phyloP scores from a whole-genome alignment of 2,888 invertebrate genomes.

The Ellobium chinense region DNA sequence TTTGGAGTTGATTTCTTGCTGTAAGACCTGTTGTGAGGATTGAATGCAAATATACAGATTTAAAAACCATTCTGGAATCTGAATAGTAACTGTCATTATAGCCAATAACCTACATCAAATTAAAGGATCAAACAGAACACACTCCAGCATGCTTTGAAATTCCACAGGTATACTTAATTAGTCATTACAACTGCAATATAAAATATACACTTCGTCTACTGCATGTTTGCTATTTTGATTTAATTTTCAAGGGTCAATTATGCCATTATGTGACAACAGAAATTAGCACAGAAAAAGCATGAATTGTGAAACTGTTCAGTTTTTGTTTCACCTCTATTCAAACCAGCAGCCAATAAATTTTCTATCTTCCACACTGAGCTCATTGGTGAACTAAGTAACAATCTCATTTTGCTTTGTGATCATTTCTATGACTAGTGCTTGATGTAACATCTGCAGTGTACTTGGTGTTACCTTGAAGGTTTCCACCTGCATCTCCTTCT shows the following conservation, averaged over 20 bases:
- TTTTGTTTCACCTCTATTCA: neutral
- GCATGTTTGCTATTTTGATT: neutral
- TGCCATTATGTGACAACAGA: too few relatives aligned
- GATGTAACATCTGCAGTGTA: too few relatives aligned
- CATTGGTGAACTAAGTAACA: too few relatives aligned
- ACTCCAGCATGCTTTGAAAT: too few relatives aligned
- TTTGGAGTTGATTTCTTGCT: slow-evolving; percentile 84
- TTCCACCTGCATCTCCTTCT: slow-evolving; percentile 88
- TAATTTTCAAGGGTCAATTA: too few relatives aligned
- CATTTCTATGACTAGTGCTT: too few relatives aligned
- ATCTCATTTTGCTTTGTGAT: too few relatives aligned
- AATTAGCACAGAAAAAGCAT: neutral
- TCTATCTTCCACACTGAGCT: too few relatives aligned
- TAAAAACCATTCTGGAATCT: neutral
- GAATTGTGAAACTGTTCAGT: neutral
- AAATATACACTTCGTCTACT: neutral
- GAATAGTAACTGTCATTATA: neutral
- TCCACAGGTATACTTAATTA: too few relatives aligned
- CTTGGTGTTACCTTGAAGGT: slow-evolving; percentile 83
- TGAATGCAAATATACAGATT: too few relatives aligned
- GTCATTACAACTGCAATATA: too few relatives aligned
- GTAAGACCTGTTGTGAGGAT: slow-evolving; percentile 47
- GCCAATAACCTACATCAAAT: neutral
- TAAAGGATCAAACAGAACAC: too few relatives aligned
- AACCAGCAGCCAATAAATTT: neutral